A percentile compares a stretch with the other conserved stretches of the same genome.
Evolutionary conservation across 1,140 invertebrate genomes (phyloP).

Genomic region (Oryctes rhinoceros): DNA sequence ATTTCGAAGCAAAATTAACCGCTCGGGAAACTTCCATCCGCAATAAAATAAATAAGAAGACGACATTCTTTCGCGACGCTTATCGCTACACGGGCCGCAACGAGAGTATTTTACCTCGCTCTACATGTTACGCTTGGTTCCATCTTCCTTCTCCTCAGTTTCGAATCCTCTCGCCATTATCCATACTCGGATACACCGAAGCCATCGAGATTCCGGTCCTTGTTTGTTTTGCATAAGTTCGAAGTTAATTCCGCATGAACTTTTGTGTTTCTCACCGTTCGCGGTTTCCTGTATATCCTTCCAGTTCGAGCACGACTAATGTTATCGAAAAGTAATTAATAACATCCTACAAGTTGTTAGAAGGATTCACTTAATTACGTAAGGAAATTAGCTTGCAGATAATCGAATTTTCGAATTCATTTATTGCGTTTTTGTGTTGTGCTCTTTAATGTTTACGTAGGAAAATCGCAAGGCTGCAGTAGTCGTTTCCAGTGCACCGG

Average conservation of each 20-base stretch:
- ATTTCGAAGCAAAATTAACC: conserved; percentile 28
- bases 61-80: neutral
- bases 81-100: neutral
- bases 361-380: too few relatives aligned
- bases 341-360: too few relatives aligned
- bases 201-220: neutral
- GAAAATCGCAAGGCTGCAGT: too few relatives aligned
- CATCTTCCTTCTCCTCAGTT: neutral
- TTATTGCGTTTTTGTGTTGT: too few relatives aligned
- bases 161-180: neutral
- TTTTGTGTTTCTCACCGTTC: neutral
- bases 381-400: too few relatives aligned
- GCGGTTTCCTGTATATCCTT: neutral
- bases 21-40: neutral
- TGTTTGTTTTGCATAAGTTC: neutral
- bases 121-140: neutral
- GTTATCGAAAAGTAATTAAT: too few relatives aligned
- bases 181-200: neutral
- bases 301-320: neutral
- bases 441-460: too few relatives aligned
- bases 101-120: neutral
- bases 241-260: neutral
- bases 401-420: too few relatives aligned
- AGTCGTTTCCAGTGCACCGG: too few relatives aligned
- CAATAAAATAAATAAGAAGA: conserved; percentile 28